Conservation (phyloP, 2,797 vertebrate genomes). For the Cichlasoma orientale region DNA sequence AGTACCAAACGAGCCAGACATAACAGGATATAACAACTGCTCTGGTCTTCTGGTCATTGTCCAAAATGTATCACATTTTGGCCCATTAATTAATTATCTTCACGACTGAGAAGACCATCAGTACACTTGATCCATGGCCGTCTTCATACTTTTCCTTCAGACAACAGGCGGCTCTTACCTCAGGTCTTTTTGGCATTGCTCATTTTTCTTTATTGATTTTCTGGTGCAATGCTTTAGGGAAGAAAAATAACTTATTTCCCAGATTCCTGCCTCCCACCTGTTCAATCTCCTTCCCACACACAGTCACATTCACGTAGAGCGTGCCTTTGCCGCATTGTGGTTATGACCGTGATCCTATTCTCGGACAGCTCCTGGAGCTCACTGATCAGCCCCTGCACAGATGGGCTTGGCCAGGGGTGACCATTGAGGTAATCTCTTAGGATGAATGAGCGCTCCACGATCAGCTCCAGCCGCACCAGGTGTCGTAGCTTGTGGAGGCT, state of each 20-base stretch:
- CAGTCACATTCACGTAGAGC: slow-evolving; percentile 67
- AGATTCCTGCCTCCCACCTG: fast-evolving
- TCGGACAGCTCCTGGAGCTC: slow-evolving; percentile 58
- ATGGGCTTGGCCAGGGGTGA: slow-evolving; percentile 68
- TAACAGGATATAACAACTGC: not conserved
- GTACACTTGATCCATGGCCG: not conserved
- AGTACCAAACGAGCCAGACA: not conserved
- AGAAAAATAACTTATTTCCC: not conserved
- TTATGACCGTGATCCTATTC: slow-evolving; percentile 65
- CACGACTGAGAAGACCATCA: not conserved
- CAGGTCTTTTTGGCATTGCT: not conserved
- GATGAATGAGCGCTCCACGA: slow-evolving; percentile 70
- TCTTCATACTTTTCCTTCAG: fast-evolving
- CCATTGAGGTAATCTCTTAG: slow-evolving; percentile 65
- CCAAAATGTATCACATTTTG: not conserved
- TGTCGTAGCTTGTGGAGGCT: slow-evolving; percentile 65
- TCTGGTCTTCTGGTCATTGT: not conserved
- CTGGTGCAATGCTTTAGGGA: not conserved
- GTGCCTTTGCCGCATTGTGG: slow-evolving; percentile 58
- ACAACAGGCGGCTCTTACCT: not conserved
- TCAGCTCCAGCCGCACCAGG: slow-evolving; percentile 68
- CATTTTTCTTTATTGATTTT: not conserved
- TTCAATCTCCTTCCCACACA: slow-evolving; percentile 64
- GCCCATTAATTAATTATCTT: not conserved
- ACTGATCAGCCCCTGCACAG: slow-evolving; percentile 58